Conservation (phyloP, 2,888 invertebrate genomes). For the Drosophila testacea region DNA sequence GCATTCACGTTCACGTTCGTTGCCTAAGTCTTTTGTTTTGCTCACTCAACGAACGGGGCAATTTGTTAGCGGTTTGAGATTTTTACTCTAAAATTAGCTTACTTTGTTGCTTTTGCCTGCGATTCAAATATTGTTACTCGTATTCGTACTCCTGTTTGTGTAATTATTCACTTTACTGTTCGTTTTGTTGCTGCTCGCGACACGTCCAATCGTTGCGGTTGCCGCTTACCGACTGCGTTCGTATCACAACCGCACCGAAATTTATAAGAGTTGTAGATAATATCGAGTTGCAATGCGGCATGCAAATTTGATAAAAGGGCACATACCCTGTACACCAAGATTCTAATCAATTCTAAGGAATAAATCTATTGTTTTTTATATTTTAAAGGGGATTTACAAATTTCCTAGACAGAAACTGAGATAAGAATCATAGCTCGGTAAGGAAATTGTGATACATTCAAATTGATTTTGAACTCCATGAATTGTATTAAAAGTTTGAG, state of each 20-base stretch:
- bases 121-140: slow-evolving; percentile 25
- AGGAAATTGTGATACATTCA: no score
- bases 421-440: background rate
- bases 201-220: slow-evolving; percentile 70
- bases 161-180: slow-evolving; percentile 5
- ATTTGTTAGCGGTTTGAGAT: slow-evolving; percentile 47
- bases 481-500: background rate
- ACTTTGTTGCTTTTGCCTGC: slow-evolving; percentile 47
- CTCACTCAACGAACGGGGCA: slow-evolving; percentile 32
- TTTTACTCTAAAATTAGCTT: slow-evolving; percentile 66
- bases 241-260: slow-evolving; percentile 61
- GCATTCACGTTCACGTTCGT: slow-evolving; percentile 63
- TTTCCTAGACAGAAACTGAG: background rate
- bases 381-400: background rate
- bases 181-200: slow-evolving; percentile 45
- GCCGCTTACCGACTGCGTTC: slow-evolving; percentile 70
- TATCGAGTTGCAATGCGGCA: slow-evolving; percentile 29
- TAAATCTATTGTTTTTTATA: background rate
- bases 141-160: slow-evolving; percentile 4
- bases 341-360: slow-evolving; percentile 1
- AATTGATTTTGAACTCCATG: background rate
- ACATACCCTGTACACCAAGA: slow-evolving; percentile 30
- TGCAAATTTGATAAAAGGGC: background rate
- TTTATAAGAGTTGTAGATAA: slow-evolving; percentile 66
- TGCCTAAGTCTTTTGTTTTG: slow-evolving; percentile 74